Conservation (phyloP, 2,888 invertebrate species). For the Chrysotoxum bicinctum region DNA sequence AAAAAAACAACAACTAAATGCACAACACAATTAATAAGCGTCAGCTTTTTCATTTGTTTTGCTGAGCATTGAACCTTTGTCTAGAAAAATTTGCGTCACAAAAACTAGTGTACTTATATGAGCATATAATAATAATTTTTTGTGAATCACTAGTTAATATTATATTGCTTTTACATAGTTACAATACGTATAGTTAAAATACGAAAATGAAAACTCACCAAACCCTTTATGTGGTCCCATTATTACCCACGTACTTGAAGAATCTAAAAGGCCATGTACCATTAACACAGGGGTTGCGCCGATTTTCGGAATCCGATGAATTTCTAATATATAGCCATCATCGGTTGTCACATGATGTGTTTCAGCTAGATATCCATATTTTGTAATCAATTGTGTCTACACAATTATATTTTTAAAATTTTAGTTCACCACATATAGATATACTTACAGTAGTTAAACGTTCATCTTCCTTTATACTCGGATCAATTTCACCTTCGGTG, state of each 20-base stretch:
- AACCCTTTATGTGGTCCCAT: slow-evolving; percentile 87
- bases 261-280: slow-evolving; percentile 88
- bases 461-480: slow-evolving; percentile 11
- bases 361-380: slow-evolving; percentile 86
- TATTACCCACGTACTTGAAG: slow-evolving; percentile 89
- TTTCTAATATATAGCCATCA: slow-evolving; percentile 90
- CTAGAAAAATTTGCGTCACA: too few species aligned
- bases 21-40: too few species aligned
- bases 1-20: too few species aligned
- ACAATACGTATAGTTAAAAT: too few species aligned
- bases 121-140: too few species aligned
- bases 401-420: neutral
- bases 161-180: too few species aligned
- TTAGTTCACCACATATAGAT: neutral
- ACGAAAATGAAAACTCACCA: slow-evolving; percentile 82
- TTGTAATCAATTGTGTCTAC: slow-evolving; percentile 83
- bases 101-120: too few species aligned
- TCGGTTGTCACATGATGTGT: slow-evolving; percentile 85
- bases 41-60: too few species aligned
- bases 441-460: slow-evolving; percentile 13
- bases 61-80: too few species aligned
- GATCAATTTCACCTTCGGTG: neutral
- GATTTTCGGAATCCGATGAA: slow-evolving; percentile 88
- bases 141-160: too few species aligned
- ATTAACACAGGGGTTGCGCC: slow-evolving; percentile 83